Base-by-base conservation (phyloP, 1,140 invertebrate species). In the Heliconius congener region DNA sequence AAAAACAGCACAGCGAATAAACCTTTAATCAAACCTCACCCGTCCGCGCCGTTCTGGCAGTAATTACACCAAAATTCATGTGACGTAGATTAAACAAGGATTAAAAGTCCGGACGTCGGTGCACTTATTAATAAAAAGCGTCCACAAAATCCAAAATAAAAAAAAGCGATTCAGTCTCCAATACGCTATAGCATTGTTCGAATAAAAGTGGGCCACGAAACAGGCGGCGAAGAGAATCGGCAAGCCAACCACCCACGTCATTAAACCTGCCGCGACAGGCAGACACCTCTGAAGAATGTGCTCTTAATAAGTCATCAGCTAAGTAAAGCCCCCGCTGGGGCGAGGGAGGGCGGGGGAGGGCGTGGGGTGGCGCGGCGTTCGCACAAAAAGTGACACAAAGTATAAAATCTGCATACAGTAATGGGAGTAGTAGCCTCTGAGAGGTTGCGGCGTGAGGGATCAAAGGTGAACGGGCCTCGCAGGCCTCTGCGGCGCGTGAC, bases 231-330 rank as follows among this genome's bases (percentile, higher is more conserved):
- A 85, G 80, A 78, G 81, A 85, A 86, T 86, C 85, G 82, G 80
- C 80, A 85, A 85, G 82, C 81, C 80, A 82, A 80, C 85, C 82
- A 78, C 85, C 88, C 90, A 93, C 89, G 87, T 89, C 90, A 92
- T 93, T 93, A 93, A 92, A 86, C 89, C 85, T 85, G 85, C 88
- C 83, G 86, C 87, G 88, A 89, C 90, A 91, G 86, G 80, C 91
- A 92, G 92, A 94, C 92, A 94, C 92, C 90, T 94, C 90, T 88
- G 87, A 93, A 94, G 92, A 93, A 94, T 93, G 91, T 89, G 88
- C 90, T 91, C 90, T 94, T 94, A 94, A 94, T 94, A 94, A 94
- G 92, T 94, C 92, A 94, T 94, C 92, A 93, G 92, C 90, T 94
- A 94, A 93, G 92, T 94, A 93, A 91, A 89, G 87, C 89, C 81